Base-by-base conservation (phyloP, 2,113 vertebrate species). In the Manacus vitellinus region DNA sequence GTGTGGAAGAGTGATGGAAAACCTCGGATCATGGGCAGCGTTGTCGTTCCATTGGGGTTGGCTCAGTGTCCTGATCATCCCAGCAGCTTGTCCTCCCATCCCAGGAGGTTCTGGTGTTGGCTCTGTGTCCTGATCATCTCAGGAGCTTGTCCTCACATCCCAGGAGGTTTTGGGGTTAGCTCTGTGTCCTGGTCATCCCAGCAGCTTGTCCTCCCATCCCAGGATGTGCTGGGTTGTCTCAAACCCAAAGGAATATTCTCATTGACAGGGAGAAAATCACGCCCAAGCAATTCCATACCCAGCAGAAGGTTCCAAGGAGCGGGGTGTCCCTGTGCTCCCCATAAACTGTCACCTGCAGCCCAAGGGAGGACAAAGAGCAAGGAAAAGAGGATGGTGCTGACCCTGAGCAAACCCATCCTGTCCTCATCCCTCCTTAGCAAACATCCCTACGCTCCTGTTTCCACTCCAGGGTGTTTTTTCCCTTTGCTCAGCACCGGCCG, bases 1-100 rank as follows among this genome's bases (percentile, higher is more conserved):
- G 11, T 0, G 1, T 35, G 37, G 30, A 51, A 59, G 39, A 19
- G 33, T 21, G 79, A 4, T 30, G 19, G 54, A 23, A 79, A 37
- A 15, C 6, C n/a, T 44, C 1, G 1, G n/a, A 1, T 55, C 63
- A 2, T 0, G 1, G 12, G 8, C 6, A 30, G 22, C 0, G 0
- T 12, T 62, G 23, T n/a, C 13, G 3, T 59, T 79, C 56, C 18
- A 1, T 8, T 55, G 31, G 72, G 58, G 6, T 54, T 54, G 43
- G 31, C 61, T 90, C 41, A 1, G 5, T 25, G 52, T 72, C 49
- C 49, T 13, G 9, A 8, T 68, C 27, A 11, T 46, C 33, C 41
- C 58, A 41, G 54, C 24, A 21, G 27, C 27, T 47, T 15, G 10
- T 15, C 17, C 9, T 56, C 54, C 54, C 19, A 33, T 56, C 54